Evolutionary conservation across 35 echinoderm and acorn worm genomes (phyloP).

Genomic region (Amphiura filiformis): DNA sequence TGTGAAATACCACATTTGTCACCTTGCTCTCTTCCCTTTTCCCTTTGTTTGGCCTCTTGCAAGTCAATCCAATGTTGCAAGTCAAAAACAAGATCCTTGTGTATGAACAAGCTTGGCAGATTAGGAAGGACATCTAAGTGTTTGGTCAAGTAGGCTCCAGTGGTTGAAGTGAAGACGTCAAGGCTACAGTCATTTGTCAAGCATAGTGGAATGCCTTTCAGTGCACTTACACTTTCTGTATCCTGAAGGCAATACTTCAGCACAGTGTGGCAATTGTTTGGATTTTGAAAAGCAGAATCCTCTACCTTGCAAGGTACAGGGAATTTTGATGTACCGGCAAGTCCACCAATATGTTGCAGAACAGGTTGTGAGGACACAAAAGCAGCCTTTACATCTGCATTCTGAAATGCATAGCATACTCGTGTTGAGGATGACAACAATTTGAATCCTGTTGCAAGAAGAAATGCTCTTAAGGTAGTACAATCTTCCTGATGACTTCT

Average conservation of each 20-base stretch:
- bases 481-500: neutral
- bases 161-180: neutral
- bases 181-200: neutral
- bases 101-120: neutral
- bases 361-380: conserved; percentile 7
- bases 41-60: neutral
- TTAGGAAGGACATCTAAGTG: conserved; percentile 8
- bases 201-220: neutral
- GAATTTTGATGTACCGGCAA: neutral
- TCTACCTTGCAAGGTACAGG: neutral
- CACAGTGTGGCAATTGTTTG: neutral
- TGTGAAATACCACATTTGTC: too few relatives aligned
- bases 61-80: neutral
- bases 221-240: neutral
- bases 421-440: neutral
- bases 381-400: neutral
- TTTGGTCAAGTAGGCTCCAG: neutral
- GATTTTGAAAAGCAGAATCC: neutral
- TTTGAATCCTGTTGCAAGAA: neutral
- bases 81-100: neutral
- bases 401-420: conserved; percentile 5
- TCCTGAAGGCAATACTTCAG: conserved; percentile 13
- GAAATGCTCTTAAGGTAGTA: neutral
- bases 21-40: too few relatives aligned
- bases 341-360: neutral